Conservation (phyloP, 2,113 vertebrate genomes). For the Campylorhamphus procurvoides region DNA sequence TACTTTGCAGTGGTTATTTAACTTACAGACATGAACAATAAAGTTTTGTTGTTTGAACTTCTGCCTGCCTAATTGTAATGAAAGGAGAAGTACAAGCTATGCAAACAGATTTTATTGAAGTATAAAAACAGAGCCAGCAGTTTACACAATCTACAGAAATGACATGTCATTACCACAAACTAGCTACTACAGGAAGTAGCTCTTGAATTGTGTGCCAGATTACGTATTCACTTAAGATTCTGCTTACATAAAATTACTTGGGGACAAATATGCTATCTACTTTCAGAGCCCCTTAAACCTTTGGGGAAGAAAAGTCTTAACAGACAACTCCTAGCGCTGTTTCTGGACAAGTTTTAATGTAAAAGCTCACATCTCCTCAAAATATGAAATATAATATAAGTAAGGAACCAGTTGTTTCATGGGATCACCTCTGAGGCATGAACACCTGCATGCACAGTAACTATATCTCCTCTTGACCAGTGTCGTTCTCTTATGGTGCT, state of each 20-base stretch:
- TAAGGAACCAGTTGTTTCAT: not conserved
- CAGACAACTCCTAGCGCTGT: not conserved
- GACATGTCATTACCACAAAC: conserved; percentile 37
- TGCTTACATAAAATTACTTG: not conserved
- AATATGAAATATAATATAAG: not conserved
- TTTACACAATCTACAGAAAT: conserved; percentile 50
- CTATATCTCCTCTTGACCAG: not conserved
- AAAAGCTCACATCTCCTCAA: not conserved
- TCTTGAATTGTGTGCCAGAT: conserved; percentile 7
- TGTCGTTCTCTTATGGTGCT: not conserved
- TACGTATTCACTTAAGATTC: conserved; percentile 17
- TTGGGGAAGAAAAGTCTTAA: not conserved
- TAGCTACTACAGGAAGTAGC: conserved; percentile 40
- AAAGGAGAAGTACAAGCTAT: conserved; percentile 35
- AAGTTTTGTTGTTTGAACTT: conserved; percentile 48
- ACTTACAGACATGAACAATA: not conserved
- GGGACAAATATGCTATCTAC: not conserved
- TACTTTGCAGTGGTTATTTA: conserved; percentile 8
- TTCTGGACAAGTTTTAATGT: not conserved
- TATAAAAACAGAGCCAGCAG: conserved; percentile 31
- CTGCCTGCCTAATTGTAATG: not conserved
- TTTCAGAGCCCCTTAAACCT: not conserved
- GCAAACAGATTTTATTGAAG: conserved; percentile 52
- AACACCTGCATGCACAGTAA: not conserved
- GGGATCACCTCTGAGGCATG: not conserved